Base-by-base conservation (phyloP, 2,113 vertebrate genomes). In the Lophochroa leadbeateri region DNA sequence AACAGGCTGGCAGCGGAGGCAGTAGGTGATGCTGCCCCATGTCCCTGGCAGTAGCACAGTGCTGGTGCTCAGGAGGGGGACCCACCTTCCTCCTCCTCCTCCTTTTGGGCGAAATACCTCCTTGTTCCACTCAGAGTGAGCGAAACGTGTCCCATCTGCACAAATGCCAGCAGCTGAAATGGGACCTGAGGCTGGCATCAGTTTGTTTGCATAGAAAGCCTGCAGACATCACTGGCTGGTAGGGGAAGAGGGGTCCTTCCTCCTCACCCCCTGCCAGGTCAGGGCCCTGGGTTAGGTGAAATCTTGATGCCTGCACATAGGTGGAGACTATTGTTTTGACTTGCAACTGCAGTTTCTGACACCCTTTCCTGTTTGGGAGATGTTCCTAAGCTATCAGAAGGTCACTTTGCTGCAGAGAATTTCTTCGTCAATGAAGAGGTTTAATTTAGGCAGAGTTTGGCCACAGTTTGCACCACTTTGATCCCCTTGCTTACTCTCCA, bases 341-440 rank as follows among this genome's bases (percentile, higher is more conserved):
- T 88, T 68, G 0, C 18, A 49, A 41, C 27, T 81, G 53, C 88
- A 15, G 35, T 63, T 88, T 85, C 92, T 75, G 87, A 84, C 89
- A 44, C 78, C 65, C 37, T 79, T 81, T 88, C 65, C 65, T 75
- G 27, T 84, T 71, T 75, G 37, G 68, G 82, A 82, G 85, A 50
- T 65, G 47, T 84, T 86, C 83, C 82, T 70, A 67, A 92, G 49
- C 82, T 70, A 44, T 72, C 88, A 94, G 60, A 64, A 90, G 90
- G 91, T 90, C 61, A 53, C 74, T 94, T 83, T 31, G 67, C 79
- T 71, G 79, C 72, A 58, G 69, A 75, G 20, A 17, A 5, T 69
- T 90, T 74, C 74, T 82, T n/a, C 70, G 64, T 7, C 47, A 43
- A 4, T 8, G 17, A 58, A 16, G 20, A 67, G 29, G 33, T n/a